Conservation (phyloP, 2,888 invertebrate genomes). For the Pocota personata region DNA sequence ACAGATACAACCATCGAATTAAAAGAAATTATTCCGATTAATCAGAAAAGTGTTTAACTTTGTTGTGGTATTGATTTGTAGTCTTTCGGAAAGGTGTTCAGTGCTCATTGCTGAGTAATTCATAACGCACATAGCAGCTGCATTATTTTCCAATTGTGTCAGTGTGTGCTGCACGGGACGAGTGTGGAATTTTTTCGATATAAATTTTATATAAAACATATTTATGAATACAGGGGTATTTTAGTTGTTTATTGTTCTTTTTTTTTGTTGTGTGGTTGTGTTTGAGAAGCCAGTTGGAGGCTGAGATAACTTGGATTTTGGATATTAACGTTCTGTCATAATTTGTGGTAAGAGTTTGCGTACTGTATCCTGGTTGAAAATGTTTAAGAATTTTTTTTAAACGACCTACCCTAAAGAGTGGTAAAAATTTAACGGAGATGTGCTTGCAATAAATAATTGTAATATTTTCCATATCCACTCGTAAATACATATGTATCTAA, state of each 20-base stretch:
- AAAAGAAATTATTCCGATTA: not conserved
- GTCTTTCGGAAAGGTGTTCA: not conserved
- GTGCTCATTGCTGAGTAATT: conserved; percentile 25
- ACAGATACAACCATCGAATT: not conserved
- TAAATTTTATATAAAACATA: conserved; percentile 53
- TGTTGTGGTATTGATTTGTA: conserved; percentile 2
- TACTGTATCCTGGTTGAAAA: too few relatives aligned
- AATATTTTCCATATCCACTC: too few relatives aligned
- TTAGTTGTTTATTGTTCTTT: conserved; percentile 10
- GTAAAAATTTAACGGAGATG: too few relatives aligned
- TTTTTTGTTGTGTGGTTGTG: conserved; percentile 9
- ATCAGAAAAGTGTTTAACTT: not conserved
- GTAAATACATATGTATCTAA: too few relatives aligned
- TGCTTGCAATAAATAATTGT: too few relatives aligned
- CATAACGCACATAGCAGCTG: conserved; percentile 68
- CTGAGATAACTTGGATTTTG: conserved; percentile 1
- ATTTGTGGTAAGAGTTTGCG: conserved; percentile 31
- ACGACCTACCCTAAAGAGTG: too few relatives aligned
- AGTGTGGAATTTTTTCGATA: conserved; percentile 56
- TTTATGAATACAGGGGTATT: conserved; percentile 19
- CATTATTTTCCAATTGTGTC: conserved; percentile 44
- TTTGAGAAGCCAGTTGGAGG: not conserved
- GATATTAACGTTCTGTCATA: conserved; percentile 35
- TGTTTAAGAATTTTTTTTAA: too few relatives aligned
- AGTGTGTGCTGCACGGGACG: conserved; percentile 19